These are phyloP conservation scores for Limanda limanda DNA, from an alignment of 2,113 vertebrate species.

Conservation along the genomic window DNA sequence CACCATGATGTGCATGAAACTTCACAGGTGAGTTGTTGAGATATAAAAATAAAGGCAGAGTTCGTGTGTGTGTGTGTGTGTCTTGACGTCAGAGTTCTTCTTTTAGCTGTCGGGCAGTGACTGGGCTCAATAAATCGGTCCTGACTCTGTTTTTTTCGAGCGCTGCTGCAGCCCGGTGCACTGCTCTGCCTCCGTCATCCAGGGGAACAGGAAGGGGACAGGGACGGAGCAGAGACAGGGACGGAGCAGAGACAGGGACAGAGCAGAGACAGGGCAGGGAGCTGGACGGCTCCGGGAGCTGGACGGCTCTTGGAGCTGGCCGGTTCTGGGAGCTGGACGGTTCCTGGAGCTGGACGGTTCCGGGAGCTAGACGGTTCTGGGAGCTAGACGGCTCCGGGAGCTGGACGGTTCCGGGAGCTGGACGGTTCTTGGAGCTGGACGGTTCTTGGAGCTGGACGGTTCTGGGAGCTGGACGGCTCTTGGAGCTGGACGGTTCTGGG, in stretches of 20 bases:
- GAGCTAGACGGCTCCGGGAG: no score
- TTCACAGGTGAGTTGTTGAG: not conserved
- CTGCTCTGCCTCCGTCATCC: constrained; percentile 13
- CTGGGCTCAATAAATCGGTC: constrained; percentile 13
- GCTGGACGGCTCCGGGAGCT: not conserved
- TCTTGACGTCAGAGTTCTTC: constrained; percentile 41
- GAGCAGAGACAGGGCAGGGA: no score
- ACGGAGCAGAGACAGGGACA: not conserved
- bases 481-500: no score
- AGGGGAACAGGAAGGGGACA: constrained; percentile 9
- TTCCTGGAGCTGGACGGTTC: not conserved
- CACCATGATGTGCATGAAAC: not conserved
- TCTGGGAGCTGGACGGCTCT: constrained; percentile 24
- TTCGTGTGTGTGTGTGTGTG: not conserved
- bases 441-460: no score
- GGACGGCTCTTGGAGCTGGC: not conserved
- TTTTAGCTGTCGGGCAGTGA: constrained; percentile 15
- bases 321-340: constrained; percentile 17
- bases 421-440: constrained; percentile 7
- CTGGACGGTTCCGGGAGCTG: constrained; percentile 1
- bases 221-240: not conserved
- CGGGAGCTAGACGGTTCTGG: constrained; percentile 22
- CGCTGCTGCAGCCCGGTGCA: constrained; percentile 23
- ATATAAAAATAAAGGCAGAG: not conserved
- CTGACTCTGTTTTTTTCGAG: constrained; percentile 5